Conservation (phyloP, 37 sponge, comb jelly and placozoan genomes). For the Hormiphora californensis region DNA sequence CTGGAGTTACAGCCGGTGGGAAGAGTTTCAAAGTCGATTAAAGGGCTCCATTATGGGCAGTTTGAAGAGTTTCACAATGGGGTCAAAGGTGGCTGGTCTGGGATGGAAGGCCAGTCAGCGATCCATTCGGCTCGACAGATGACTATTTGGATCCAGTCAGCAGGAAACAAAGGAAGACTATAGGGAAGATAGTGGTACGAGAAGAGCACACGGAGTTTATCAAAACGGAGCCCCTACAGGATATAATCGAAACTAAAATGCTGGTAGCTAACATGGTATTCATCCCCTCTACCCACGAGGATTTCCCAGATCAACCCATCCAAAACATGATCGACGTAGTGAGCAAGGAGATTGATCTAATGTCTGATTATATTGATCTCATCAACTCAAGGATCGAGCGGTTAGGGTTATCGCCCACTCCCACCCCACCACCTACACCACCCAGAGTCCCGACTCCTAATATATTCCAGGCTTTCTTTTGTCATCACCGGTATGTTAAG, state of each 20-base stretch:
- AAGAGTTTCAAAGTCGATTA: background rate
- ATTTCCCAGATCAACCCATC: background rate
- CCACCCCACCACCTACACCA: background rate
- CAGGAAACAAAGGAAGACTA: background rate
- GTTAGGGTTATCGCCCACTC: background rate
- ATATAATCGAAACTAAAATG: background rate
- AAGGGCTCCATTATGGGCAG: background rate
- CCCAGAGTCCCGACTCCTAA: background rate
- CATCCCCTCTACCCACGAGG: background rate
- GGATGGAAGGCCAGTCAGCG: background rate
- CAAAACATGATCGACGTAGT: background rate
- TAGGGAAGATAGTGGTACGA: constrained; percentile 4
- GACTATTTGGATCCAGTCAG: background rate
- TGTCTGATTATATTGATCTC: background rate
- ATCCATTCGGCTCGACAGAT: background rate
- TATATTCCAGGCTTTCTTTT: background rate
- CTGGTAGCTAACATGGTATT: background rate
- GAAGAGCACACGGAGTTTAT: background rate
- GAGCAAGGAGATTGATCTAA: background rate
- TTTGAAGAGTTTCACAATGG: background rate
- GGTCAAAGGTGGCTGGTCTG: background rate
- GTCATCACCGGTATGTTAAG: background rate
- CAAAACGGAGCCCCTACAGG: background rate
- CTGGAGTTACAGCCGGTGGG: no score
- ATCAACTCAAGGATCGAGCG: background rate